Percentiles rank a stretch among this genome's conserved stretches.
phyloP scores from a whole-genome alignment of 1,140 invertebrate species.

The Drosophila repletoides region DNA sequence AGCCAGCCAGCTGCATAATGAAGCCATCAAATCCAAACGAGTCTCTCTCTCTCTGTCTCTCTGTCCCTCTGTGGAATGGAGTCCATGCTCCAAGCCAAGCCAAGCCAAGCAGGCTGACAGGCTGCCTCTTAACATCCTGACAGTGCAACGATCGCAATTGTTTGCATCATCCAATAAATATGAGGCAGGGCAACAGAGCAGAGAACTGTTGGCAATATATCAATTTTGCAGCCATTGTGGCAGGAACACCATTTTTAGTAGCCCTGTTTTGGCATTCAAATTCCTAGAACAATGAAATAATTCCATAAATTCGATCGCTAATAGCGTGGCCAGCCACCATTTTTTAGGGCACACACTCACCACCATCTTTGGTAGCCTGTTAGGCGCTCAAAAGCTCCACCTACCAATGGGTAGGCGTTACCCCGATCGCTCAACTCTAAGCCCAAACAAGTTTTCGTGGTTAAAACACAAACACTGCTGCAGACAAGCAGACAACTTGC shows the following conservation, averaged over 20 bases:
- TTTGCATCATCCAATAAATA: slow-evolving; percentile 67
- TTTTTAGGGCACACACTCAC: slow-evolving; percentile 35
- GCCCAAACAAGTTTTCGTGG: slow-evolving; percentile 66
- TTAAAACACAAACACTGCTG: slow-evolving; percentile 16
- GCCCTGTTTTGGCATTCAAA: slow-evolving; percentile 54
- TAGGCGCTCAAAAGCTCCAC: slow-evolving; percentile 63
- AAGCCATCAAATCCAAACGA: slow-evolving; percentile 61
- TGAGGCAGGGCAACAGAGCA: slow-evolving; percentile 14
- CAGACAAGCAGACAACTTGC: slow-evolving; percentile 21
- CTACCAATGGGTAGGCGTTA: slow-evolving; percentile 60
- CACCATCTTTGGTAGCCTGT: slow-evolving; percentile 60
- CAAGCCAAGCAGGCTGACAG: not conserved
- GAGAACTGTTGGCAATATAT: slow-evolving; percentile 33
- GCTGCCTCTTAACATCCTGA: slow-evolving; percentile 16
- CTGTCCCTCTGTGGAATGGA: no score
- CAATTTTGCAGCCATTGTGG: slow-evolving; percentile 61
- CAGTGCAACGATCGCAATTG: slow-evolving; percentile 23
- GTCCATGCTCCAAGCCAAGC: slow-evolving; percentile 2
- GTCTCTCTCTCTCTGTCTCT: no score
- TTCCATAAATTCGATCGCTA: slow-evolving; percentile 79
- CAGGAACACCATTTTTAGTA: slow-evolving; percentile 53
- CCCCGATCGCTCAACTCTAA: slow-evolving; percentile 53
- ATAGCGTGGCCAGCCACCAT: slow-evolving; percentile 68
- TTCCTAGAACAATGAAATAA: slow-evolving; percentile 81
- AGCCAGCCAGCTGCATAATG: slow-evolving; percentile 59